Base-by-base conservation (phyloP, 2,113 vertebrate genomes). In the Natator depressus region DNA sequence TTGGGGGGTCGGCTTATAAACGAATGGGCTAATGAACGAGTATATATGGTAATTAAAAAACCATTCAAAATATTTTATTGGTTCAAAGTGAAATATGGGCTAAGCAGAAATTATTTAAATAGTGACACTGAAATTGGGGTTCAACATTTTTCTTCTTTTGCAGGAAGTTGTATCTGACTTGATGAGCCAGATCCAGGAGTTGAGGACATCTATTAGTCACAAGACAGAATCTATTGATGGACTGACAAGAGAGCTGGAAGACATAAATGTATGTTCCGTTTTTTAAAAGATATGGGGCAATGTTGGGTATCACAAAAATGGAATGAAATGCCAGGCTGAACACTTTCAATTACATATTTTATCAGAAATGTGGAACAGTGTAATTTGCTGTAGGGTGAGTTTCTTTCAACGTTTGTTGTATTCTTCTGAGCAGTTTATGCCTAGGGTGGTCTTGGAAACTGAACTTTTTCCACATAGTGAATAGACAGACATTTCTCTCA, bases 141-240 rank as follows among this genome's bases (percentile, higher is more conserved):
- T 94, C 47, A 75, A 59, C n/a, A 19, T 82, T 93, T 86, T 88
- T 82, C 75, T 96, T 96, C 38, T 97, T 42, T 86, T 90, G 57
- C 96, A 99, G 99, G 99, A 98, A 93, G 98, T 99, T 95, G 97
- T 99, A 88, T 89, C 99, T 88, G 99, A 99, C 89, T 98, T 99
- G 91, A 99, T 99, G 96, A 99, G 97, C 94, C 99, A 99, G 98
- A 99, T 99, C 97, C 98, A 99, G 97, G 99, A 99, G 76, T 98
- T 99, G 79, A 99, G 99, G 85, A 97, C 96, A 80, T 98, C 98
- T 25, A 89, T 98, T 85, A 98, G 96, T 96, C 98, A 99, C 95
- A 99, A 99, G 97, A 98, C 98, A 1, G 98, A 99, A 95, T 98
- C 94, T 76, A 97, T 99, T 87, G 97, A 98, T 85, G 98, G 98